phyloP scores from a whole-genome alignment of 2,797 vertebrate genomes.

The Sylvia borin region DNA sequence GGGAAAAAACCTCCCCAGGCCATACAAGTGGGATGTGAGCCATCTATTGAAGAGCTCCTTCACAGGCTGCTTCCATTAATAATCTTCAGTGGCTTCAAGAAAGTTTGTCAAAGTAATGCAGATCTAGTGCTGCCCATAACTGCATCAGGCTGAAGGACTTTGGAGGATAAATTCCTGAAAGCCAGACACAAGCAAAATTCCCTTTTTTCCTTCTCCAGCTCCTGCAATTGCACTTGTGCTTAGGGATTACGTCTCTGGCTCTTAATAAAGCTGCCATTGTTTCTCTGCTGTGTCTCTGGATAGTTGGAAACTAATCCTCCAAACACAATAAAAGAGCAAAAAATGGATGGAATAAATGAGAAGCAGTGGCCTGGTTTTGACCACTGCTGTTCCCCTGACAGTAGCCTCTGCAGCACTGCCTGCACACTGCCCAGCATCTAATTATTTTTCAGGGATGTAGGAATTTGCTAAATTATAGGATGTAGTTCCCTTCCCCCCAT shows the following conservation, averaged over 20 bases:
- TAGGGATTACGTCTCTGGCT: not conserved
- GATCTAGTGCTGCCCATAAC: slow-evolving; percentile 7
- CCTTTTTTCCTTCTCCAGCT: slow-evolving; percentile 10
- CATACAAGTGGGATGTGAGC: not conserved
- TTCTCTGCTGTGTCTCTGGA: slow-evolving; percentile 34
- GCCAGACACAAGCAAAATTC: not conserved
- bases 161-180: slow-evolving; percentile 21
- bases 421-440: not conserved
- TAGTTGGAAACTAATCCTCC: slow-evolving; percentile 44
- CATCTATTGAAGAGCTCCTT: not conserved
- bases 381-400: slow-evolving; percentile 46
- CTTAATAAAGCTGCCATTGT: slow-evolving; percentile 45
- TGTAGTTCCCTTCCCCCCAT: slow-evolving; percentile 33
- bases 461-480: slow-evolving; percentile 58
- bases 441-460: slow-evolving; percentile 25
- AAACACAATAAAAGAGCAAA: slow-evolving; percentile 44
- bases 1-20: accelerated
- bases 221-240: not conserved
- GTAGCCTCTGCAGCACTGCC: slow-evolving; percentile 14
- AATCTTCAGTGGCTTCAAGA: not conserved
- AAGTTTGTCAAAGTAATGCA: slow-evolving; percentile 26
- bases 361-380: slow-evolving; percentile 19
- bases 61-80: not conserved
- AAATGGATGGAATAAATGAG: slow-evolving; percentile 51
- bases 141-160: not conserved